phyloP scores from a whole-genome alignment of 2,797 vertebrate species.

The Paedocypris micromegethes region DNA sequence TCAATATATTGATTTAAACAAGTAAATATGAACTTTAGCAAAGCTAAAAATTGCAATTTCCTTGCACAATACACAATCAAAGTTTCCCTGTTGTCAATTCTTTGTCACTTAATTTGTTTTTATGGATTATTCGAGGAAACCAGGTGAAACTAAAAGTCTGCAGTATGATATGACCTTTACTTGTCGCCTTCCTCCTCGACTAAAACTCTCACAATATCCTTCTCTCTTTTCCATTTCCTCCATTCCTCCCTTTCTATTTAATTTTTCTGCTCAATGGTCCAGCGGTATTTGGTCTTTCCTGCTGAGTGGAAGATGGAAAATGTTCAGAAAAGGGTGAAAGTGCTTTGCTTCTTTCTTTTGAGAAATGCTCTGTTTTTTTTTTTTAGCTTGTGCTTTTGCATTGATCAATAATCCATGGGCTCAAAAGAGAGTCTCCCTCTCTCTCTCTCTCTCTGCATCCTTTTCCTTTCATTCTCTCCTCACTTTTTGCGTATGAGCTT shows the following conservation, averaged over 20 bases:
- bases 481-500: neutral
- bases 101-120: neutral
- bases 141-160: conserved; percentile 18
- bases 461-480: neutral
- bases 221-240: conserved; percentile 5
- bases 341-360: neutral
- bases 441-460: too few relatives aligned
- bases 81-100: neutral
- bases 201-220: conserved; percentile 7
- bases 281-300: conserved; percentile 32
- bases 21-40: too few relatives aligned
- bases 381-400: conserved; percentile 41
- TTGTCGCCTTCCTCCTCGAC: conserved; percentile 25
- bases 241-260: conserved; percentile 23
- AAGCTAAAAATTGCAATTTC: too few relatives aligned
- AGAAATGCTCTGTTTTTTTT: conserved; percentile 20
- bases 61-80: conserved; percentile 1
- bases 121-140: conserved; percentile 9
- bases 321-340: conserved; percentile 26
- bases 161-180: conserved; percentile 47
- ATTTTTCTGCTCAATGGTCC: conserved; percentile 14
- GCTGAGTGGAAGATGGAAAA: conserved; percentile 29
- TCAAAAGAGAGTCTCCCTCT: conserved; percentile 3
- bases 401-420: conserved; percentile 49
- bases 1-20: too few relatives aligned